These are phyloP conservation scores for Nephotettix cincticeps DNA, from an alignment of 1,140 invertebrate genomes.

Conservation along the genomic window DNA sequence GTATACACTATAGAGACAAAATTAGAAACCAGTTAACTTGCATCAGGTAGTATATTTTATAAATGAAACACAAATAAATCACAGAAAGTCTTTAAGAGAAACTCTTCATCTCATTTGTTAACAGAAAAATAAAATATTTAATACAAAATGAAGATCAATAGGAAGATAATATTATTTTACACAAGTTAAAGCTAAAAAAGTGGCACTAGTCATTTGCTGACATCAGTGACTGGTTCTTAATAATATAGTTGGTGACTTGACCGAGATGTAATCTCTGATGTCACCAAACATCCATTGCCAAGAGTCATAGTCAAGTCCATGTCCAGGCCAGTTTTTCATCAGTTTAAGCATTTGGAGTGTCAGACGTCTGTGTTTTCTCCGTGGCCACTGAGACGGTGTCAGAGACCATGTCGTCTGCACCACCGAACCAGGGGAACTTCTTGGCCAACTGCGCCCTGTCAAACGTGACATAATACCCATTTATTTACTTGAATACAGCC, in stretches of 20 bases:
- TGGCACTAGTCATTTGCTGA: neutral
- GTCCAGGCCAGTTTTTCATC: neutral
- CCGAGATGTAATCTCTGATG: neutral
- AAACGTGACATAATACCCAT: too few species aligned
- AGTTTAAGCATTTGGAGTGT: neutral
- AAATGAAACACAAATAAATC: too few species aligned
- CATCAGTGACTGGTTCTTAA: neutral
- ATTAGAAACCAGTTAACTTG: too few species aligned
- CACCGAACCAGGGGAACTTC: conserved; percentile 9
- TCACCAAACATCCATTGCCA: neutral
- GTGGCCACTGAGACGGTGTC: conserved; percentile 24
- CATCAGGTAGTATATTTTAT: too few species aligned
- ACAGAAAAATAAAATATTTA: too few species aligned
- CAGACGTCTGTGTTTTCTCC: conserved; percentile 21
- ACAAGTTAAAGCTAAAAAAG: neutral
- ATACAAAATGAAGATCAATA: neutral
- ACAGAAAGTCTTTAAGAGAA: too few species aligned
- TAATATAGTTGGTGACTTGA: neutral
- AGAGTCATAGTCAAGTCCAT: neutral
- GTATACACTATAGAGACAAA: too few species aligned
- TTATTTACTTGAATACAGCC: too few species aligned
- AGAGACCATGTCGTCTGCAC: conserved; percentile 14
- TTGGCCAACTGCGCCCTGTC: conserved; percentile 26
- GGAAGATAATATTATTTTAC: neutral
- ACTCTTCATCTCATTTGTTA: too few species aligned